Percentiles rank a stretch among this genome's conserved stretches.
These are phyloP conservation scores for Olivierus martensii DNA, from an alignment of 1,140 invertebrate species.

Conservation along the genomic window DNA sequence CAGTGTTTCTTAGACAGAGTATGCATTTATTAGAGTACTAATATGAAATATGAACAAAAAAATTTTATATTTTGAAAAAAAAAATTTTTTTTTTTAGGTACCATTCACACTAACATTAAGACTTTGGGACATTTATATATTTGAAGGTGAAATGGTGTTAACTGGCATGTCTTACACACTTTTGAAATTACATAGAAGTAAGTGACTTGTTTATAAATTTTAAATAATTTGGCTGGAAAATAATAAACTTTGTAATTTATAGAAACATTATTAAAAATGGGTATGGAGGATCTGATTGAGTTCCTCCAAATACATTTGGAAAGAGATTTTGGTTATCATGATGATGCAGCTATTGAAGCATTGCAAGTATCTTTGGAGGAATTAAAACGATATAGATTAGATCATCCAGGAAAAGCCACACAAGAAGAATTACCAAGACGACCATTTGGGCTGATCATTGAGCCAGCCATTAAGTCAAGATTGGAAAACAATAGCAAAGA, in stretches of 20 bases:
- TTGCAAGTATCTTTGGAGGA: constrained; percentile 75
- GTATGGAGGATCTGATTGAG: constrained; percentile 84
- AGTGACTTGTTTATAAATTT: too few relatives aligned
- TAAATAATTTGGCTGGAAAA: too few relatives aligned
- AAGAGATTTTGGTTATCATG: constrained; percentile 84
- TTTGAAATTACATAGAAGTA: constrained; percentile 80
- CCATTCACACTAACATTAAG: constrained; percentile 86
- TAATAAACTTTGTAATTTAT: neutral
- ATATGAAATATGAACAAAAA: too few relatives aligned
- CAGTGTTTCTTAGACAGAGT: constrained; percentile 95
- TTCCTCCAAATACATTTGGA: constrained; percentile 68
- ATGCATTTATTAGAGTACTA: too few relatives aligned
- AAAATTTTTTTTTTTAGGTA: constrained; percentile 40
- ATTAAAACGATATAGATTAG: constrained; percentile 48
- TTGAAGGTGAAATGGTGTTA: constrained; percentile 87
- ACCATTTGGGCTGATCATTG: constrained; percentile 59
- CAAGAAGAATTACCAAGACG: constrained; percentile 64
- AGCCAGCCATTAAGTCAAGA: constrained; percentile 8
- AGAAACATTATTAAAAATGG: constrained; percentile 63
- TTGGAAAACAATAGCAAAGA: neutral
- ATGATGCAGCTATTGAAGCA: constrained; percentile 74
- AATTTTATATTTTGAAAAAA: neutral
- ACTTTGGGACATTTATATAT: constrained; percentile 93
- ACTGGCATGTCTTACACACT: constrained; percentile 93
- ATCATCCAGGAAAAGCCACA: constrained; percentile 54